A percentile compares a stretch with the other conserved stretches of the same genome.
phyloP scores from a whole-genome alignment of 2,888 invertebrate species.

The Drosophila anceps region DNA sequence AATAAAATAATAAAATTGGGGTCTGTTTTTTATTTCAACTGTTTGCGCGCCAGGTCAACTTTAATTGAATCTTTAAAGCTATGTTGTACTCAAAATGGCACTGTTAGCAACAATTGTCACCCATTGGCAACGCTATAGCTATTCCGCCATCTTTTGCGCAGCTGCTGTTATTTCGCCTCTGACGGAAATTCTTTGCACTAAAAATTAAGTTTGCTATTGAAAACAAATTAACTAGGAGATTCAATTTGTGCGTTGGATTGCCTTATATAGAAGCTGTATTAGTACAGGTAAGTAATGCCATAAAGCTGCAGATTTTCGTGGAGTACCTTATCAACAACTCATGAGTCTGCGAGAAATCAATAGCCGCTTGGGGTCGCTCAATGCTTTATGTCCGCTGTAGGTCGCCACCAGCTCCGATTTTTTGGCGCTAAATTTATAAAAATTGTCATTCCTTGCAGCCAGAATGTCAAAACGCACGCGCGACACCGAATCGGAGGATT shows the following conservation, averaged over 20 bases:
- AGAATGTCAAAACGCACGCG: conserved; percentile 55
- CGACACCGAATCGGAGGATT: conserved; percentile 83
- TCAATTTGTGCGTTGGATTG: background rate
- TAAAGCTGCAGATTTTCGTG: background rate
- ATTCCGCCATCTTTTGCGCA: conserved; percentile 81
- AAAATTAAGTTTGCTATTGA: conserved; percentile 36
- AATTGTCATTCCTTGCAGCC: conserved; percentile 10
- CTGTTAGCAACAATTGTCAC: conserved; percentile 5
- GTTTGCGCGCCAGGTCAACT: conserved; percentile 22
- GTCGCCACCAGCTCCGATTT: conserved; percentile 59
- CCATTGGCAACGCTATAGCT: conserved; percentile 40
- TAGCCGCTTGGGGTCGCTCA: conserved; percentile 55
- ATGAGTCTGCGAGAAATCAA: conserved; percentile 59
- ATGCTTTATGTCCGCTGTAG: conserved; percentile 63
- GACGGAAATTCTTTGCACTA: conserved; percentile 75
- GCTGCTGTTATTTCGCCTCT: conserved; percentile 66
- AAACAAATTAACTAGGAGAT: conserved; percentile 6
- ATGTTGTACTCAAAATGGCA: conserved; percentile 44
- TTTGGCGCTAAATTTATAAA: conserved; percentile 49
- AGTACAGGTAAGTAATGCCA: conserved; percentile 22
- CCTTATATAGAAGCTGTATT: background rate
- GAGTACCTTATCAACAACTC: background rate
- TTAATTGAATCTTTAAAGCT: background rate
- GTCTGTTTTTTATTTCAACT: background rate
- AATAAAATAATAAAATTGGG: background rate